A percentile compares a stretch with the other conserved stretches of the same genome.
phyloP scores from a whole-genome alignment of 2,113 vertebrate species.

The Columba livia region DNA sequence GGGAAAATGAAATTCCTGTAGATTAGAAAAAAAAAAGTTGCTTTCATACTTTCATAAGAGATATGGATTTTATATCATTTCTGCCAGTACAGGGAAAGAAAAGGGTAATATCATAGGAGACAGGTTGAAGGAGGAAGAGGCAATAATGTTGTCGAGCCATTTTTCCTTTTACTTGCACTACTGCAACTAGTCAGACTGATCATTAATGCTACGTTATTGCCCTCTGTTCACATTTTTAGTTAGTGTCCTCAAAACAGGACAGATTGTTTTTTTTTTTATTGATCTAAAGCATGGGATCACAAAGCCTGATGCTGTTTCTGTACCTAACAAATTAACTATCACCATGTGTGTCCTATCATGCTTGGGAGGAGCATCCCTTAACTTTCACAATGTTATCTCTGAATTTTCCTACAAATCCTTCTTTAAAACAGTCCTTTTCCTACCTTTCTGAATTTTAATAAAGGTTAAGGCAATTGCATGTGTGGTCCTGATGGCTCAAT shows the following conservation, averaged over 20 bases:
- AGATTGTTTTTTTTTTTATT: neutral
- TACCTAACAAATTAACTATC: neutral
- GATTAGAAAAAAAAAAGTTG: neutral
- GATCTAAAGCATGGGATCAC: neutral
- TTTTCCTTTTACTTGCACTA: neutral
- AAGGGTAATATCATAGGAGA: neutral
- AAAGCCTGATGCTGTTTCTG: neutral
- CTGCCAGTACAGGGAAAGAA: neutral
- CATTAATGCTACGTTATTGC: fast-evolving
- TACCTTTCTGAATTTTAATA: neutral
- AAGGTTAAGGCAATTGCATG: no score
- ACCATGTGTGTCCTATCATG: neutral
- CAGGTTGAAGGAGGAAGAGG: neutral
- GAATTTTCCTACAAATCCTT: neutral
- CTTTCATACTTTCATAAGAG: neutral
- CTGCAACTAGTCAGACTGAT: neutral
- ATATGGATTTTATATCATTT: neutral
- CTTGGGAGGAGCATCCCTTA: neutral
- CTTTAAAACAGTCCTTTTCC: neutral
- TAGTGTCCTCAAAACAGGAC: neutral
- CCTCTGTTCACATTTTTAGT: neutral
- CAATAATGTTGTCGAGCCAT: neutral
- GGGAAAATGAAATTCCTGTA: neutral
- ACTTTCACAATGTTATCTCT: neutral
- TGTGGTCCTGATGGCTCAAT: neutral